Evolutionary conservation across 2,113 vertebrate genomes (phyloP), one percentile per base, ranked within the genome.

Genomic region (Ardeotis arabs): DNA sequence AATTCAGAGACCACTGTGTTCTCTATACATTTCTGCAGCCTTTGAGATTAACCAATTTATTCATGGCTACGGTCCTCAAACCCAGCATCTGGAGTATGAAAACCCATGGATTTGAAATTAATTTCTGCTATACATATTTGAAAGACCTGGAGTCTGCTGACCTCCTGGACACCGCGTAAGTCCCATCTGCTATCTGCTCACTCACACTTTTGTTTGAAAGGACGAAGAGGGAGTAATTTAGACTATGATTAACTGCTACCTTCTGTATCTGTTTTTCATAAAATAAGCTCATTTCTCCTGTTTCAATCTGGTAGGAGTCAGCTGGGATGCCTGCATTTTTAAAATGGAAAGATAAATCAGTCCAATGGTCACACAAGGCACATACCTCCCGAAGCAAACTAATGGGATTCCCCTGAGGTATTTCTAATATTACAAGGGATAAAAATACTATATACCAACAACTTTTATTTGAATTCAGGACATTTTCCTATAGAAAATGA

Each of bases 21-120:
- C 56, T 72, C 73, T 29, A 52, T 3, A 17, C 11, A 47, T 66
- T 93, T 92, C 73, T 92, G 80, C 66, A 92, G 86, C 70, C 68
- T 96, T 93, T 93, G 75, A 91, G 86, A 92, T 94, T 89, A 95
- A 80, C 86, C 62, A 53, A 89, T 93, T 94, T 90, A 95, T 90
- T 95, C 80, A 89, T 39, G 66, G 53, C 77, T 89, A 60, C 20
- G 49, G 66, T 75, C 49, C 60, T 86, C 83, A 84, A 81, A 87
- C 15, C 23, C 83, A 89, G 77, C 84, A 89, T 87, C 84, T 95
- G 91, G 69, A 96, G 75, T 79, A 86, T 39, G 76, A 91, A 93
- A 93, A 77, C 35, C 52, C 86, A 89, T 24, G 80, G 94, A 94
- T 85, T 68, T 94, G 86, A 80, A 96, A 93, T 91, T 96, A 93